Conservation (phyloP, 1,140 invertebrate genomes). For the Lasioglossum baleicum region DNA sequence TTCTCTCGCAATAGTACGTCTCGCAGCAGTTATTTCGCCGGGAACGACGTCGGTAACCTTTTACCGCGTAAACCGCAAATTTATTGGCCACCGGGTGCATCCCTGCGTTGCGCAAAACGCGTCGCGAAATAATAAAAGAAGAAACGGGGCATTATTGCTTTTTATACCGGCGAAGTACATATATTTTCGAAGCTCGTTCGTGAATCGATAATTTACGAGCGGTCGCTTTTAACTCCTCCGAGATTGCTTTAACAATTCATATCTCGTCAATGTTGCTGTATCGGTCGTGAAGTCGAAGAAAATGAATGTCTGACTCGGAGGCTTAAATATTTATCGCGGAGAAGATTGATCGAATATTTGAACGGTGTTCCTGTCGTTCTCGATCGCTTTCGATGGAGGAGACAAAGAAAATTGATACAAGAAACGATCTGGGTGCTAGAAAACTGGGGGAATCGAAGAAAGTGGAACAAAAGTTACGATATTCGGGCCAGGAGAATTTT, state of each 20-base stretch:
- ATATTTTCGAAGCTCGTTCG: no score
- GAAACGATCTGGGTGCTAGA: neutral
- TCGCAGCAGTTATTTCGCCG: conserved; percentile 36
- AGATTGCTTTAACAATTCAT: no score
- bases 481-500: conserved; percentile 10
- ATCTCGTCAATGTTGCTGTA: no score
- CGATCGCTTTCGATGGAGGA: neutral
- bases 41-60: conserved; percentile 53
- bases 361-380: neutral
- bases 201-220: no score
- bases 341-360: neutral
- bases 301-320: no score
- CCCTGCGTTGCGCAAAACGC: conserved; percentile 13
- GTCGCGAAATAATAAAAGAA: neutral
- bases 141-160: no score
- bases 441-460: conserved; percentile 4
- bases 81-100: conserved; percentile 49
- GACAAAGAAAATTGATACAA: neutral
- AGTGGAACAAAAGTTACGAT: conserved; percentile 12
- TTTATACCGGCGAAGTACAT: no score
- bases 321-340: neutral
- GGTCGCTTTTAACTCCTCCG: no score
- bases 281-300: neutral
- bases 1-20: conserved; percentile 19
- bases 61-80: conserved; percentile 49